Percentiles rank a stretch among this genome's conserved stretches.
Conservation (phyloP, 1,140 invertebrate genomes). For the Drosophila nebulosa region DNA sequence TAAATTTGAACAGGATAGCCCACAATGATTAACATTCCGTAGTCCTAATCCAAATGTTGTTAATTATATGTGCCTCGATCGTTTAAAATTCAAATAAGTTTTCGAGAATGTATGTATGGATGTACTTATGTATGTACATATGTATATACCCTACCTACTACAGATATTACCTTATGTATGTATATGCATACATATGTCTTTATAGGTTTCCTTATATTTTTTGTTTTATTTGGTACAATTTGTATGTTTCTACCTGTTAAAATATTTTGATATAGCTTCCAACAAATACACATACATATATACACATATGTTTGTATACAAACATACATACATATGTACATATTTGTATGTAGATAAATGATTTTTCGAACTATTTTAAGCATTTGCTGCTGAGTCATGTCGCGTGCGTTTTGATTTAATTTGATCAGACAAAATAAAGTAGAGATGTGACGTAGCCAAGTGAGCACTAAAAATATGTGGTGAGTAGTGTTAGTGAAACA, state of each 20-base stretch:
- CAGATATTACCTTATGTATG: no score
- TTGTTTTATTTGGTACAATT: slow-evolving; percentile 4
- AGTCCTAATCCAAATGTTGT: no score
- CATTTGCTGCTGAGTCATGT: slow-evolving; percentile 63
- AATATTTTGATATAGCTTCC: slow-evolving; percentile 54
- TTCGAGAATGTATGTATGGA: no score
- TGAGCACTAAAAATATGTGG: not conserved
- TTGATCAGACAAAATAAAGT: slow-evolving; percentile 23
- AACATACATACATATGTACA: slow-evolving; percentile 56
- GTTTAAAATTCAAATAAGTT: no score
- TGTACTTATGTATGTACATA: no score
- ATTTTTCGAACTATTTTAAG: slow-evolving; percentile 63
- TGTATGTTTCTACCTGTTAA: slow-evolving; percentile 48
- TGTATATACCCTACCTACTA: no score
- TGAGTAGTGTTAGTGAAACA: not conserved
- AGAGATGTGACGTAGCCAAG: slow-evolving; percentile 39
- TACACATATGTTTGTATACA: slow-evolving; percentile 3
- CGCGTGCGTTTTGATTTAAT: slow-evolving; percentile 32
- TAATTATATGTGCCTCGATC: no score
- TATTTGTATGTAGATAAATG: slow-evolving; percentile 49
- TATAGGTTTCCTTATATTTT: not conserved
- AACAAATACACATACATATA: slow-evolving; percentile 22
- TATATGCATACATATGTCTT: no score
- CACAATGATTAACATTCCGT: no score
- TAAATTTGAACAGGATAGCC: no score